phyloP scores from a whole-genome alignment of 2,888 invertebrate genomes.

The Nematopogon swammerdamellus region DNA sequence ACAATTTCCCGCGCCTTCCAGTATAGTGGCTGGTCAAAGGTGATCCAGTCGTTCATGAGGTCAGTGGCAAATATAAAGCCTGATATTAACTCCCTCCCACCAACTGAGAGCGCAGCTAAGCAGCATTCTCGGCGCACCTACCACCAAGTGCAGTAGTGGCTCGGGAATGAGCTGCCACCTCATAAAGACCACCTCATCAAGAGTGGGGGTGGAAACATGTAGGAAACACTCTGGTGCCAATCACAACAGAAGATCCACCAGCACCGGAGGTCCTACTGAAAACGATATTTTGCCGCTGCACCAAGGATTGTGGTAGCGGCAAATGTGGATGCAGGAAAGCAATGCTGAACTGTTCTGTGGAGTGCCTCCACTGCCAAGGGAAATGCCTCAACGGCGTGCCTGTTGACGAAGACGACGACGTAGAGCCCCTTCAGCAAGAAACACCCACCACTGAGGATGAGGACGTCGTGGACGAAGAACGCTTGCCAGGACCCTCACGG shows the following conservation, averaged over 20 bases:
- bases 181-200: slow-evolving; percentile 4
- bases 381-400: slow-evolving; percentile 7
- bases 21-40: too few relatives aligned
- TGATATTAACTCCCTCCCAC: too few relatives aligned
- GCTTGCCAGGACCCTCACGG: not conserved
- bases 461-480: slow-evolving; percentile 6
- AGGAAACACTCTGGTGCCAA: slow-evolving; percentile 5
- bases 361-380: slow-evolving; percentile 5
- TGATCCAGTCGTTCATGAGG: too few relatives aligned
- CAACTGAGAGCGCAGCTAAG: too few relatives aligned
- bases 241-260: not conserved
- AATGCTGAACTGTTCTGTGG: too few relatives aligned
- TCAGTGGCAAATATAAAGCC: too few relatives aligned
- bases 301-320: slow-evolving; percentile 5
- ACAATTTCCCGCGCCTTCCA: too few relatives aligned
- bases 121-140: too few relatives aligned
- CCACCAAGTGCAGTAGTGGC: too few relatives aligned
- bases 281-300: slow-evolving; percentile 7
- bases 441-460: slow-evolving; percentile 7
- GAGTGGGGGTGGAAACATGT: slow-evolving; percentile 6
- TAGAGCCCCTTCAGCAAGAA: slow-evolving; percentile 11
- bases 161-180: slow-evolving; percentile 2
- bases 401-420: slow-evolving; percentile 8
- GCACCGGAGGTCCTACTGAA: slow-evolving; percentile 8
- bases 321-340: too few relatives aligned